Percentiles rank a stretch among this genome's conserved stretches.
Evolutionary conservation across 2,888 invertebrate genomes (phyloP).

Genomic region (Hydraecia micacea): DNA sequence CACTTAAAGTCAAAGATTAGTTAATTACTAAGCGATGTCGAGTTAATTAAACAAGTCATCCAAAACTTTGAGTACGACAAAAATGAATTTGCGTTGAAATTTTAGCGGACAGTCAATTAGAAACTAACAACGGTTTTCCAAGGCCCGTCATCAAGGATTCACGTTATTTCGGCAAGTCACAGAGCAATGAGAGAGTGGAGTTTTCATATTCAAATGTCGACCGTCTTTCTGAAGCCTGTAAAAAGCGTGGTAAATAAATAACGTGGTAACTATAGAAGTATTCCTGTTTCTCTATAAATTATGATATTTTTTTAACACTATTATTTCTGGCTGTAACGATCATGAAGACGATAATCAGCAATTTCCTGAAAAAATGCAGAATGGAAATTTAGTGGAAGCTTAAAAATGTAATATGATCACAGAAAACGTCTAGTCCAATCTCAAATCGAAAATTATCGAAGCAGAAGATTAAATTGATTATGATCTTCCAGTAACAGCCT

Average conservation of each 20-base stretch:
- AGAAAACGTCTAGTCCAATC: neutral
- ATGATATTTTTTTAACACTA: neutral
- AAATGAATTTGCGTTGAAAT: slow-evolving; percentile 27
- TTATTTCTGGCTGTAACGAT: neutral
- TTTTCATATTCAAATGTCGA: neutral
- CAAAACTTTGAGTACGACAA: neutral
- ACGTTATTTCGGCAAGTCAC: slow-evolving; percentile 50
- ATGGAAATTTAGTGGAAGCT: neutral
- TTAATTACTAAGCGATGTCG: slow-evolving; percentile 30
- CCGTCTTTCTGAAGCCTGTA: neutral
- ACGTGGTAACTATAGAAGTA: neutral
- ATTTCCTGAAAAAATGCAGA: neutral
- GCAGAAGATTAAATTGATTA: neutral
- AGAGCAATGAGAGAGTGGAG: slow-evolving; percentile 22
- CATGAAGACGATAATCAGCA: neutral
- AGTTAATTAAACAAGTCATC: slow-evolving; percentile 9
- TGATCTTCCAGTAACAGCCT: neutral
- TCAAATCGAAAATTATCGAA: neutral
- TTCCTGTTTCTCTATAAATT: too few relatives aligned
- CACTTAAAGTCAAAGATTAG: slow-evolving; percentile 44
- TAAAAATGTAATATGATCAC: neutral
- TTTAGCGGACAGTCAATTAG: slow-evolving; percentile 49
- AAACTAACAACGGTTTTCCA: slow-evolving; percentile 45
- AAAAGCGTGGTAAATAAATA: too few relatives aligned
- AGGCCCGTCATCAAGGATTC: slow-evolving; percentile 61